Base-by-base conservation (phyloP, 2,888 invertebrate genomes). In the Syrista parreyssii region DNA sequence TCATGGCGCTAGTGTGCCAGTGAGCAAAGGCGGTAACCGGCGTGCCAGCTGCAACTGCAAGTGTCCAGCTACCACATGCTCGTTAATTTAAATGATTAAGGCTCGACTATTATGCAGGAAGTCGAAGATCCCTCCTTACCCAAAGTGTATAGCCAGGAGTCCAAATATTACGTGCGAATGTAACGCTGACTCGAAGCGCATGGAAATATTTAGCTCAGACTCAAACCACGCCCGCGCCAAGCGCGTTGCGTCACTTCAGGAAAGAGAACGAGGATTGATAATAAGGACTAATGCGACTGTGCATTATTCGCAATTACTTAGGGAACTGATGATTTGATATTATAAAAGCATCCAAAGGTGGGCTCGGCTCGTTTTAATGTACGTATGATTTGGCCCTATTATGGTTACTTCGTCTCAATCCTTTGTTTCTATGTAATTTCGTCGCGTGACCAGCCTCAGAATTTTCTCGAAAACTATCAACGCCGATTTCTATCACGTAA, bases 81-180 rank as follows among this genome's bases (percentile, higher is more conserved):
- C 75, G 80, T 79, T 81, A 82, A 85, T 87, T 87, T 86, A 82
- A 86, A 88, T 88, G 86, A 86, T 87, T 87, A 83, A 83, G 76
- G 72, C 72, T 76, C 76, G 80, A 81, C 79, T 74, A 74, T 32
- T 31, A 73, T 75, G 31, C 9, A 73, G 69, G 77, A 77, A 74
- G 79, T 83, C 73, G 55, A 55, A 55, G 55, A 55, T 23, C 23
- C 9, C 15, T 23, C 23, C 9, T 55, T 55, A 23, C 2, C 55
- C 23, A 55, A 34, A 34, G 23, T 23, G 23, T 55, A 23, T 15
- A 0, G 23, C 9, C 23, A 9, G 9, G 23, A 55, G 23, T 55
- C 55, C 9, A 55, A 55, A 9, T 55, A 23, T 23, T 55, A 55
- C 23, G 55, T 55, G 6, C 15, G 9, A 23, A 55, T 55, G 23